Evolutionary conservation across 2,888 invertebrate species (phyloP).

Genomic region (Cosmorhoe ocellata): DNA sequence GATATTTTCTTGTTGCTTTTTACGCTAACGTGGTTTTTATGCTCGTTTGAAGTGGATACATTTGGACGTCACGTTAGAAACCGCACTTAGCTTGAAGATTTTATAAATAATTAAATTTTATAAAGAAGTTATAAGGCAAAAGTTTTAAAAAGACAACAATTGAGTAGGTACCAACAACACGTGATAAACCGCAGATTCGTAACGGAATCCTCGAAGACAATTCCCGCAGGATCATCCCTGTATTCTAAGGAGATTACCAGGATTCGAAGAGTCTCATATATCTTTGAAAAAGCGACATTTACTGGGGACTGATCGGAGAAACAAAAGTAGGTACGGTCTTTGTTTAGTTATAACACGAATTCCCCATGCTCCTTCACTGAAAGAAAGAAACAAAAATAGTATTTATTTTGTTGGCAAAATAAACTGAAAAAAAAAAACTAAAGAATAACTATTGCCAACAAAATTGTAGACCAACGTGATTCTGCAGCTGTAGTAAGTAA

Average conservation of each 20-base stretch:
- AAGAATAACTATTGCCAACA: too few species aligned
- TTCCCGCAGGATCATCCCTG: slow-evolving; percentile 27
- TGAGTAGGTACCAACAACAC: too few species aligned
- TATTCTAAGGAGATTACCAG: slow-evolving; percentile 24
- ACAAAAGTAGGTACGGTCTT: neutral
- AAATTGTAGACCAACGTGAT: too few species aligned
- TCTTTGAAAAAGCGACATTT: neutral
- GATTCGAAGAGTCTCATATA: slow-evolving; percentile 4
- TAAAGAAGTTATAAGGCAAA: too few species aligned
- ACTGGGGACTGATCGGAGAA: slow-evolving; percentile 1
- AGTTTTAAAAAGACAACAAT: too few species aligned
- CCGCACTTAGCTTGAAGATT: neutral
- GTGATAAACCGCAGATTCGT: slow-evolving; percentile 26
- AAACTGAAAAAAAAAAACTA: too few species aligned
- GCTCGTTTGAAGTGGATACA: slow-evolving; percentile 6
- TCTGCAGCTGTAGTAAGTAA: too few species aligned
- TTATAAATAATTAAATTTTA: neutral
- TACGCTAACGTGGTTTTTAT: slow-evolving; percentile 23
- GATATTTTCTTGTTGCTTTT: slow-evolving; percentile 19
- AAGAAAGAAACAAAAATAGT: too few species aligned
- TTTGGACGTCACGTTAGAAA: neutral
- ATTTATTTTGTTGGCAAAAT: too few species aligned
- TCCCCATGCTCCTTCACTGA: too few species aligned
- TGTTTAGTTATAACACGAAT: neutral
- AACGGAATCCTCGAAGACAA: slow-evolving; percentile 11